Percentiles rank a stretch among this genome's conserved stretches.
Conservation (phyloP, 2,797 vertebrate genomes). For the Liasis olivaceus region DNA sequence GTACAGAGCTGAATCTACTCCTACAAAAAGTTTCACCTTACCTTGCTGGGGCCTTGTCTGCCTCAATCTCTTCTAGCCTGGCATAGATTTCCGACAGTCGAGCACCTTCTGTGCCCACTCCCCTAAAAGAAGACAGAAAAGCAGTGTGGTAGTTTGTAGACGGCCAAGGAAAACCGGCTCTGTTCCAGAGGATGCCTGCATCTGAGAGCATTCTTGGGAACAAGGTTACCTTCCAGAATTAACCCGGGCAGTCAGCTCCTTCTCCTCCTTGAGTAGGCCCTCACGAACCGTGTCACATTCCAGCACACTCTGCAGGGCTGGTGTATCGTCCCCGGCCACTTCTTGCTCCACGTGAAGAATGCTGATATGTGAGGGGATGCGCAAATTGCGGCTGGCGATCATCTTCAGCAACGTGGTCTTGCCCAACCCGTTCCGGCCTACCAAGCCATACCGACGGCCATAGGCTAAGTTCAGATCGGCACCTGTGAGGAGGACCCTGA, state of each 20-base stretch:
- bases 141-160: background rate
- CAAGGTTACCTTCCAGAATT: conserved; percentile 76
- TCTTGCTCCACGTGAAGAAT: conserved; percentile 97
- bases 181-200: background rate
- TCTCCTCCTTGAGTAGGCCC: conserved; percentile 83
- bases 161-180: background rate
- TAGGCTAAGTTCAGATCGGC: conserved; percentile 88
- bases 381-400: conserved; percentile 89
- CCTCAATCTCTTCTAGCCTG: conserved; percentile 94
- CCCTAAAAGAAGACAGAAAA: conserved; percentile 70
- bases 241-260: conserved; percentile 81
- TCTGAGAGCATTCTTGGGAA: background rate
- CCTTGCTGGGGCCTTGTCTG: conserved; percentile 96
- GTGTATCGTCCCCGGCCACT: conserved; percentile 89
- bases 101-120: conserved; percentile 84
- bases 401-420: conserved; percentile 97
- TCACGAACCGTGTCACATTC: conserved; percentile 88
- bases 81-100: conserved; percentile 89
- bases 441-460: conserved; percentile 90
- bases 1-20: background rate
- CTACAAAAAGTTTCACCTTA: conserved; percentile 60
- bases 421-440: conserved; percentile 93
- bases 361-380: conserved; percentile 90
- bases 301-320: conserved; percentile 90
- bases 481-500: conserved; percentile 88